A percentile compares a stretch with the other conserved stretches of the same genome.
Evolutionary conservation across 2,797 vertebrate species (phyloP).

Genomic region (Tiaroga cobitis): DNA sequence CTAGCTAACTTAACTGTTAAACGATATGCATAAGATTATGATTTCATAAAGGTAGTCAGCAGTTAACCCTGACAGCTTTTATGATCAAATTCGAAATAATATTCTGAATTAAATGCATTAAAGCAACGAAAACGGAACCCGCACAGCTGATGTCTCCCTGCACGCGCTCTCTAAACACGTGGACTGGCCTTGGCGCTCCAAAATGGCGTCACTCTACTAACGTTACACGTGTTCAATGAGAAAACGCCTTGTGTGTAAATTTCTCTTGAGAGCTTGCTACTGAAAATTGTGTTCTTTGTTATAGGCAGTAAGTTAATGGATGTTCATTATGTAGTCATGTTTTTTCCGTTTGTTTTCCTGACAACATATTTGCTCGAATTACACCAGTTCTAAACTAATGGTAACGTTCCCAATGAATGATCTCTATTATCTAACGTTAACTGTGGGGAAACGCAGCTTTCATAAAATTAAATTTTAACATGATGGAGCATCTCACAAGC

Average conservation of each 20-base stretch:
- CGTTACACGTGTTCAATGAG: slow-evolving; percentile 21
- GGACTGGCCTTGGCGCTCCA: slow-evolving; percentile 12
- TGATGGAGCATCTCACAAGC: not conserved
- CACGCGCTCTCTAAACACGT: slow-evolving; percentile 47
- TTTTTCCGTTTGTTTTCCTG: not conserved
- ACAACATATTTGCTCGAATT: not conserved
- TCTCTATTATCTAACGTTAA: not conserved
- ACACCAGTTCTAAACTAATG: not conserved
- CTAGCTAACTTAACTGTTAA: not conserved
- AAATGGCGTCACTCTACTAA: slow-evolving; percentile 44
- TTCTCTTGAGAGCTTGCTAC: not conserved
- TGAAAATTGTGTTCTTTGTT: accelerated
- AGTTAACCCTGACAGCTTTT: accelerated
- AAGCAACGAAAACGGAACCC: not conserved
- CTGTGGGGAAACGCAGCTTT: not conserved
- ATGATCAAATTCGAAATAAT: not conserved
- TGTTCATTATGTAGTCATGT: not conserved
- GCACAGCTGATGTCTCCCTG: not conserved
- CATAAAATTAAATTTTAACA: not conserved
- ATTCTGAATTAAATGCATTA: not conserved
- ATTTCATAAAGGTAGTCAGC: too few relatives aligned
- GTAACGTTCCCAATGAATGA: not conserved
- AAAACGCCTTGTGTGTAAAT: not conserved
- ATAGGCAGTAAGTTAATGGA: accelerated
- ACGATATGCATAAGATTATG: not conserved